phyloP scores from a whole-genome alignment of 1,140 invertebrate genomes.

The Littorina saxatilis region DNA sequence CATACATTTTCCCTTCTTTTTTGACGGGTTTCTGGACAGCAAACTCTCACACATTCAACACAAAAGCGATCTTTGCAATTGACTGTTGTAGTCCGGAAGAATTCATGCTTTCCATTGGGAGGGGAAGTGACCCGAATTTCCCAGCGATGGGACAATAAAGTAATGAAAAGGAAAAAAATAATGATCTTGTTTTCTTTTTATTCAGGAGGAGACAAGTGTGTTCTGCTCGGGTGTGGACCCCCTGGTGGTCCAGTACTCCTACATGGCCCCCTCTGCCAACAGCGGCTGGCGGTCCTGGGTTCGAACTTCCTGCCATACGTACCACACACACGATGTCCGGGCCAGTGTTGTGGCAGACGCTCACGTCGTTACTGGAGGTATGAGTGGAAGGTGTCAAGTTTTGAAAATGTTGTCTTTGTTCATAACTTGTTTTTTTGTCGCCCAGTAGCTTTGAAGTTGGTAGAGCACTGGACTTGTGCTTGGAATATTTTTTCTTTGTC shows the following conservation, averaged over 20 bases:
- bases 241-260: slow-evolving; percentile 83
- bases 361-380: slow-evolving; percentile 84
- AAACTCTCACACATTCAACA: too few relatives aligned
- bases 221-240: slow-evolving; percentile 84
- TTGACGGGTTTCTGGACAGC: too few relatives aligned
- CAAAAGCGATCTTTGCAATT: too few relatives aligned
- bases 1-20: too few relatives aligned
- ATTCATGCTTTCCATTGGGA: too few relatives aligned
- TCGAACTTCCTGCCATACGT: slow-evolving; percentile 84
- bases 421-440: too few relatives aligned
- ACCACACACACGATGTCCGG: slow-evolving; percentile 91
- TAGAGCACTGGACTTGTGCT: too few relatives aligned
- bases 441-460: too few relatives aligned
- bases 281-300: slow-evolving; percentile 82
- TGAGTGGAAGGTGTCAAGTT: neutral
- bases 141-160: too few relatives aligned
- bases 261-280: slow-evolving; percentile 76
- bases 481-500: neutral
- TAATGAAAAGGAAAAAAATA: neutral
- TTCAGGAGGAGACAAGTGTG: slow-evolving; percentile 63
- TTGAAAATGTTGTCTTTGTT: too few relatives aligned
- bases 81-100: too few relatives aligned
- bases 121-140: too few relatives aligned
- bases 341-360: slow-evolving; percentile 80
- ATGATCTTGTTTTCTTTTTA: neutral